phyloP scores from a whole-genome alignment of 2,888 invertebrate species.

The Coremacera marginata region DNA sequence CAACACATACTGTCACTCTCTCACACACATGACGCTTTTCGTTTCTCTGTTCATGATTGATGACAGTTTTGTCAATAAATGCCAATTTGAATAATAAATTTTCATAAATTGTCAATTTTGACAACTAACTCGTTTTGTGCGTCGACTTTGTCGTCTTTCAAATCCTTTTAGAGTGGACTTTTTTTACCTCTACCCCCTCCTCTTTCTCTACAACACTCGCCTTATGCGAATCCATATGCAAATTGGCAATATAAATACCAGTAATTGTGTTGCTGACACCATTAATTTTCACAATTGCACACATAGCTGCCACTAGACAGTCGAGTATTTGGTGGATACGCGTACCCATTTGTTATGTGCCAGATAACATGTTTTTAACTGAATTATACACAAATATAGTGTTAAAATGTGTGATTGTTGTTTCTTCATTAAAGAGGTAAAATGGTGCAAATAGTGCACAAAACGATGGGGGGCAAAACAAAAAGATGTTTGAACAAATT shows the following conservation, averaged over 20 bases:
- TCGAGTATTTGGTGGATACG: neutral
- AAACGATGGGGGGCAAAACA: too few species aligned
- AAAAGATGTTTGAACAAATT: too few species aligned
- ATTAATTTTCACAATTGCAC: slow-evolving; percentile 22
- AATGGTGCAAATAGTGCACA: too few species aligned
- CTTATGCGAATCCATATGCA: neutral
- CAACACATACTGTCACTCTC: neutral
- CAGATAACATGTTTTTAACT: neutral
- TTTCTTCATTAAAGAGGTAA: too few species aligned
- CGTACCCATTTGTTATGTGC: slow-evolving; percentile 1
- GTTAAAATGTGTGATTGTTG: too few species aligned
- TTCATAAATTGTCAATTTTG: too few species aligned
- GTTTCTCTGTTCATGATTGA: neutral
- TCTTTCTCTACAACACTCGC: neutral
- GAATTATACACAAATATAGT: too few species aligned
- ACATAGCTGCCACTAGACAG: neutral
- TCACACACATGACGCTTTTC: neutral
- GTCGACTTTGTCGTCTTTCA: too few species aligned
- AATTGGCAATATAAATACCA: slow-evolving; percentile 14
- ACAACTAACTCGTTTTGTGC: too few species aligned
- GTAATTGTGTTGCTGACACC: slow-evolving; percentile 24
- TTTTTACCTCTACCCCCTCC: neutral
- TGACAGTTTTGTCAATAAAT: neutral
- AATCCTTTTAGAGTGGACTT: neutral
- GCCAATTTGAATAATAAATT: too few species aligned